Evolutionary conservation across 2,113 vertebrate species (phyloP).

Genomic region (Callipepla squamata): DNA sequence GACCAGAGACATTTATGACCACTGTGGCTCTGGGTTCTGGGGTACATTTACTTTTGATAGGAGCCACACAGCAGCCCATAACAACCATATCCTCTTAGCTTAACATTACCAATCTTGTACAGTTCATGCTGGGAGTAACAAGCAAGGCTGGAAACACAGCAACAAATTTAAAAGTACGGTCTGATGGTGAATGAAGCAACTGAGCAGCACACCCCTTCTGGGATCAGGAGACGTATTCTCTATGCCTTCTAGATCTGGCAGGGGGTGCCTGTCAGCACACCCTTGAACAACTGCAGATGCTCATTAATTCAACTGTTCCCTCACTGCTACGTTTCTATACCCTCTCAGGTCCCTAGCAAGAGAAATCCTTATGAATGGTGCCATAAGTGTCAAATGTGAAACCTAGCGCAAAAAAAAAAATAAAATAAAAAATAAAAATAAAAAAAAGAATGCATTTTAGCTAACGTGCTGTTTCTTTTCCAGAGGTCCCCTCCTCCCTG

Average conservation of each 20-base stretch:
- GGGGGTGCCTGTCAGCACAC: background rate
- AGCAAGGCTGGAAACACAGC: background rate
- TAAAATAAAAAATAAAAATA: background rate
- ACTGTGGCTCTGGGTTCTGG: background rate
- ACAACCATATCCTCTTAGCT: background rate
- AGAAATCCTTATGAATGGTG: background rate
- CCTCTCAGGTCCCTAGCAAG: background rate
- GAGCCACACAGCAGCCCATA: background rate
- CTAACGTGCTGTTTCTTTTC: background rate
- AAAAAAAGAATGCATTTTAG: background rate
- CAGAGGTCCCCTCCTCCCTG: background rate
- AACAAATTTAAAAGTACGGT: background rate
- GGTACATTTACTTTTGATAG: background rate
- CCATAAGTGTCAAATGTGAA: background rate
- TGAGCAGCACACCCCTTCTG: rapidly evolving
- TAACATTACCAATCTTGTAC: background rate
- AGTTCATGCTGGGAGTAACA: background rate
- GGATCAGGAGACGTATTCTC: background rate
- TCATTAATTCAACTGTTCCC: background rate
- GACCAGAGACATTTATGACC: background rate
- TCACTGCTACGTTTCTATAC: background rate
- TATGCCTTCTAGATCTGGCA: background rate
- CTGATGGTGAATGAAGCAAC: background rate
- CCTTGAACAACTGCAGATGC: background rate
- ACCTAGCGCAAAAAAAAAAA: background rate